Conservation (phyloP, 2,113 vertebrate genomes). For the Pelodiscus sinensis region DNA sequence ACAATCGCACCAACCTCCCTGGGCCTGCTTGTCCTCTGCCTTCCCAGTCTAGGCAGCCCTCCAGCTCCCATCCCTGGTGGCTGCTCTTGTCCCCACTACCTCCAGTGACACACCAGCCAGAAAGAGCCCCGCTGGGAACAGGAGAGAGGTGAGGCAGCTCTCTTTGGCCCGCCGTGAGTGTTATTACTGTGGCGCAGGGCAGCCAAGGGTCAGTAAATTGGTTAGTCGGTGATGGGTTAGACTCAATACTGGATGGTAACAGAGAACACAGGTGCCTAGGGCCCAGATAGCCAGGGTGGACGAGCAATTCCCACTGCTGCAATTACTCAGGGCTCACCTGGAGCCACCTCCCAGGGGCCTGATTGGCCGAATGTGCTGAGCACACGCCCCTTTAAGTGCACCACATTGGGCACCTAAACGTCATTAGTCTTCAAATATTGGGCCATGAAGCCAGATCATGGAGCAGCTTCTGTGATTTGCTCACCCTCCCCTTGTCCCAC, state of each 20-base stretch:
- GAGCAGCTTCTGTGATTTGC: background rate
- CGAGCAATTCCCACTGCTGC: background rate
- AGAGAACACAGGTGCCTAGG: background rate
- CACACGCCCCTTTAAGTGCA: background rate
- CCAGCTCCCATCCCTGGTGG: accelerated
- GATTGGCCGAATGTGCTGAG: background rate
- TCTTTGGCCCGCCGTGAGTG: accelerated
- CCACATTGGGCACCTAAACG: background rate
- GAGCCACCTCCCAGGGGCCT: background rate
- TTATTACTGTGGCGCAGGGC: background rate
- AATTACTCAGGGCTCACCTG: background rate
- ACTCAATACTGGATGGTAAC: background rate
- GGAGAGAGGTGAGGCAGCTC: background rate
- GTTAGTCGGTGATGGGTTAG: background rate
- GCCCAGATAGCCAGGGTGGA: background rate
- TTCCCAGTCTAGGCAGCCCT: background rate
- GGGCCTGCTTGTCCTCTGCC: background rate
- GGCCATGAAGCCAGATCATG: background rate
- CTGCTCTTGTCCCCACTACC: accelerated
- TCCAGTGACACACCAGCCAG: accelerated
- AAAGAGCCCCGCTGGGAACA: accelerated
- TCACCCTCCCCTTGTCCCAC: background rate
- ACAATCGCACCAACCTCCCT: background rate
- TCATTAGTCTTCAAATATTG: background rate
- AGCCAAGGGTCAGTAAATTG: accelerated